Conservation (phyloP, 2,113 vertebrate species). For the Motacilla tschutschensis region DNA sequence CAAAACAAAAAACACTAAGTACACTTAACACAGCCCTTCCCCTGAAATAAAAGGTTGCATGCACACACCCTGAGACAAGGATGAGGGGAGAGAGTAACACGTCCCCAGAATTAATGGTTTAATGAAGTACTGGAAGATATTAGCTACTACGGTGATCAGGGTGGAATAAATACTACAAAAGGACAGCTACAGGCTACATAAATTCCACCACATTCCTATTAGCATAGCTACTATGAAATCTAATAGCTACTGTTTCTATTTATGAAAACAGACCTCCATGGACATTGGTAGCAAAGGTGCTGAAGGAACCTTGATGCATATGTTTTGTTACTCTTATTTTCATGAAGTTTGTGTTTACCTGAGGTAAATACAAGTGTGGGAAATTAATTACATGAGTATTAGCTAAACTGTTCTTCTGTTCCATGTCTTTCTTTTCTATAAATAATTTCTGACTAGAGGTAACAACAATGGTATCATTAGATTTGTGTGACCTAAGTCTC, state of each 20-base stretch:
- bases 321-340: conserved; percentile 67
- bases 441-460: not conserved
- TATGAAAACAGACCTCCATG: conserved; percentile 58
- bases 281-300: conserved; percentile 50
- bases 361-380: conserved; percentile 60
- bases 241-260: conserved; percentile 59
- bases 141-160: conserved; percentile 44
- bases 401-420: conserved; percentile 27
- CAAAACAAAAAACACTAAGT: not conserved
- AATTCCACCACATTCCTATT: conserved; percentile 56
- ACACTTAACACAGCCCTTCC: conserved; percentile 18
- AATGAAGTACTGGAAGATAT: conserved; percentile 44
- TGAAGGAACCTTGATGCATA: conserved; percentile 61
- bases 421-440: not conserved
- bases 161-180: conserved; percentile 55
- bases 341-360: conserved; percentile 62
- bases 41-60: conserved; percentile 45
- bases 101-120: conserved; percentile 34
- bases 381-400: conserved; percentile 53
- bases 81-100: conserved; percentile 18
- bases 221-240: conserved; percentile 56
- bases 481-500: not conserved
- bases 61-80: conserved; percentile 42
- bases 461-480: not conserved
- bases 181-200: conserved; percentile 47